Evolutionary conservation across 2,113 vertebrate genomes (phyloP).

Genomic region (Microcebus murinus): DNA sequence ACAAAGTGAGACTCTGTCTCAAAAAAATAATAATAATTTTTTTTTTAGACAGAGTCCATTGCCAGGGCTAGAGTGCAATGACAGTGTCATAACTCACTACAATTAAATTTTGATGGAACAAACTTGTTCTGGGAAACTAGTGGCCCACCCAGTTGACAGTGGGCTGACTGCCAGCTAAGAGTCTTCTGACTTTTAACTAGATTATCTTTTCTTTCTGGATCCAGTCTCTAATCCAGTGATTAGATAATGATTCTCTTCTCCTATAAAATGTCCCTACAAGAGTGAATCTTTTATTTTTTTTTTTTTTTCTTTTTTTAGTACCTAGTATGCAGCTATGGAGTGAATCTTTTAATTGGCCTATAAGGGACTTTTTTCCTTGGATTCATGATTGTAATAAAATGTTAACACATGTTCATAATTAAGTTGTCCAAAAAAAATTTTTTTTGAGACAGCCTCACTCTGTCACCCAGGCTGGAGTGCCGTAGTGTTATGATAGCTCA

Average conservation of each 20-base stretch:
- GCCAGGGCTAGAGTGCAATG: too few species aligned
- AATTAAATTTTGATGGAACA: neutral
- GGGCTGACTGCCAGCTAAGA: neutral
- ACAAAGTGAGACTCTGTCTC: too few species aligned
- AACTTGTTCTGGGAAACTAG: neutral
- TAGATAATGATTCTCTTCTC: neutral
- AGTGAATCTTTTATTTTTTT: neutral
- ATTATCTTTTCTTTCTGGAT: neutral
- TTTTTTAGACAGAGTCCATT: too few species aligned
- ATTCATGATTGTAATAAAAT: neutral
- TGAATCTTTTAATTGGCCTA: neutral
- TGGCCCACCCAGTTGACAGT: neutral
- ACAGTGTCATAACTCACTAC: too few species aligned
- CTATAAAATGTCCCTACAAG: neutral
- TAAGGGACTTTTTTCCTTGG: neutral
- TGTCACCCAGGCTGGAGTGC: too few species aligned
- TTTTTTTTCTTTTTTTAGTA: too few species aligned
- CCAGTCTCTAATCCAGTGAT: neutral
- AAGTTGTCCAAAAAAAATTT: neutral
- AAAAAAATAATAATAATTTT: too few species aligned
- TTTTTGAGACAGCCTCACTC: too few species aligned
- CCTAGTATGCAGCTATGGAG: too few species aligned
- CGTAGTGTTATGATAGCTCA: too few species aligned
- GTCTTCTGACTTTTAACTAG: neutral
- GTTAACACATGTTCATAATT: neutral